A percentile compares a stretch with the other conserved stretches of the same genome.
phyloP scores from a whole-genome alignment of 2,888 invertebrate species.

The Keiferia lycopersicella region DNA sequence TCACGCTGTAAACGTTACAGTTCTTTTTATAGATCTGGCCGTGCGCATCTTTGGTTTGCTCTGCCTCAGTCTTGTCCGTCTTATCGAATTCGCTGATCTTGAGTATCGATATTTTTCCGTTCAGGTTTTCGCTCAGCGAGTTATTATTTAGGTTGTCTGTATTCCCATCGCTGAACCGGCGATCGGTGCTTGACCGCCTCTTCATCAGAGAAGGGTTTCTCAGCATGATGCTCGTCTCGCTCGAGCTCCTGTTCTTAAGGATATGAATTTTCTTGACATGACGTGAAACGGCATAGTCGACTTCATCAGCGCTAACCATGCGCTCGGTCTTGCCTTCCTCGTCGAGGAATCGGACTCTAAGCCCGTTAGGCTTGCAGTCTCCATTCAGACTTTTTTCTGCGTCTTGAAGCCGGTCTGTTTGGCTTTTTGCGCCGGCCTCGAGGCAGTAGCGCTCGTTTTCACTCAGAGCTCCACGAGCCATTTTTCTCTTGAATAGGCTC shows the following conservation, averaged over 20 bases:
- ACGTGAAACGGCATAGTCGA: conserved; percentile 68
- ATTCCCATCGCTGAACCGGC: conserved; percentile 60
- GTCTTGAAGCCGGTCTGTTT: conserved; percentile 64
- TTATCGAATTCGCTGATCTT: conserved; percentile 49
- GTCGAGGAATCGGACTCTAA: conserved; percentile 73
- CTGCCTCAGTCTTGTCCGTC: conserved; percentile 64
- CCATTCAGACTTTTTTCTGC: conserved; percentile 54
- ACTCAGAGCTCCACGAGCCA: conserved; percentile 74
- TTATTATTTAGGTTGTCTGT: conserved; percentile 69
- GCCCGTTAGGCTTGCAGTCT: conserved; percentile 63
- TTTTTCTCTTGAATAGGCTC: conserved; percentile 49
- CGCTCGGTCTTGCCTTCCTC: conserved; percentile 77
- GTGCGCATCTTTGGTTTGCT: conserved; percentile 69
- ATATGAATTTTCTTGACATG: conserved; percentile 74
- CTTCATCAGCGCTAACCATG: conserved; percentile 72
- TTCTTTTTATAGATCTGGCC: conserved; percentile 71
- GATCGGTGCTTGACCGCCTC: conserved; percentile 61
- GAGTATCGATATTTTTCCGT: conserved; percentile 49
- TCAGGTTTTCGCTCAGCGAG: conserved; percentile 67
- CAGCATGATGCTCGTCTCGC: conserved; percentile 74
- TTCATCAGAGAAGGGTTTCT: conserved; percentile 71
- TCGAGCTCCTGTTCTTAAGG: conserved; percentile 75
- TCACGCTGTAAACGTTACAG: conserved; percentile 76
- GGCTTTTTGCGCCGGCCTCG: conserved; percentile 64
- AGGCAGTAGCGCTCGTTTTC: conserved; percentile 73